A percentile compares a stretch with the other conserved stretches of the same genome.
These are phyloP conservation scores for Trachurus trachurus DNA, from an alignment of 2,797 vertebrate species.

Conservation along the genomic window DNA sequence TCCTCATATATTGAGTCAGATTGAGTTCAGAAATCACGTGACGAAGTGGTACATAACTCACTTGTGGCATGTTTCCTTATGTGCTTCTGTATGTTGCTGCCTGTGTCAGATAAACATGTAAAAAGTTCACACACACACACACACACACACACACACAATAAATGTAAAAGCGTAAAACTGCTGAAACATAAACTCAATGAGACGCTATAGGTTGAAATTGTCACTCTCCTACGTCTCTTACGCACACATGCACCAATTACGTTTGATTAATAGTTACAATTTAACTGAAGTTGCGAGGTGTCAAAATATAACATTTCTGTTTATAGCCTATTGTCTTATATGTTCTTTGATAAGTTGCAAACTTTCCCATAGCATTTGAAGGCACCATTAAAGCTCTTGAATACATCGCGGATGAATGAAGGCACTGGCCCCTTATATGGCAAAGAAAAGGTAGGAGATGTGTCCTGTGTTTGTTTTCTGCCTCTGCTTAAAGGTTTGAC, in stretches of 20 bases:
- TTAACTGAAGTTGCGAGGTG: too few species aligned
- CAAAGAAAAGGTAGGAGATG: not conserved
- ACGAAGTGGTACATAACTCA: too few species aligned
- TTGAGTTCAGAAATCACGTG: not conserved
- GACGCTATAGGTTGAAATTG: not conserved
- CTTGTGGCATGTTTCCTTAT: too few species aligned
- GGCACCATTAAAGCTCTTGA: slow-evolving; percentile 58
- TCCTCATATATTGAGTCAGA: rapidly evolving
- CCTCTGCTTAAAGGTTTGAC: not conserved
- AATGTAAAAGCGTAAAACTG: too few species aligned
- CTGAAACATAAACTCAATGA: not conserved
- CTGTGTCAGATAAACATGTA: too few species aligned
- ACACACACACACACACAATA: too few species aligned
- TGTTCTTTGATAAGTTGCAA: rapidly evolving
- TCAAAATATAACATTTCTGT: not conserved
- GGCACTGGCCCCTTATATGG: slow-evolving; percentile 62
- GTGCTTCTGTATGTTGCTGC: too few species aligned
- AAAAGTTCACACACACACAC: too few species aligned
- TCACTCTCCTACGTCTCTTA: too few species aligned
- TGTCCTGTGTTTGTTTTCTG: not conserved
- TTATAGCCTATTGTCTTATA: not conserved
- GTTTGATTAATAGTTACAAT: too few species aligned
- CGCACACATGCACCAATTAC: too few species aligned
- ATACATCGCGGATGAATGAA: slow-evolving; percentile 56
- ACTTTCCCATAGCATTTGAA: slow-evolving; percentile 14